Evolutionary conservation across 2,113 vertebrate genomes (phyloP).

Genomic region (Hiodon tergisus): DNA sequence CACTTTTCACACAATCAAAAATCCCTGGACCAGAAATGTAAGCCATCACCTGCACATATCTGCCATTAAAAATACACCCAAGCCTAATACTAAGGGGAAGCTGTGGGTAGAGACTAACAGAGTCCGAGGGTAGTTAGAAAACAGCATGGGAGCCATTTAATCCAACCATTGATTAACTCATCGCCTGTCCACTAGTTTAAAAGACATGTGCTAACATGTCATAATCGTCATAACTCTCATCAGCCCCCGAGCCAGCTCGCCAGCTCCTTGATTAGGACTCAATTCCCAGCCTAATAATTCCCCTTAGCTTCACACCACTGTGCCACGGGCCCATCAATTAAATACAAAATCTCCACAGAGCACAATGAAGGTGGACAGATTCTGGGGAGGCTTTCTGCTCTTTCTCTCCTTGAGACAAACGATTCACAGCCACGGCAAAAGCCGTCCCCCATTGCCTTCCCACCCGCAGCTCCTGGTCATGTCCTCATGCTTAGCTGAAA

Average conservation of each 20-base stretch:
- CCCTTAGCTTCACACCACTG: slow-evolving; percentile 74
- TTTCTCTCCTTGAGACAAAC: slow-evolving; percentile 34
- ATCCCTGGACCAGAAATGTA: slow-evolving; percentile 2
- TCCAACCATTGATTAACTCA: slow-evolving; percentile 90
- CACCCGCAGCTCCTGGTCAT: not conserved
- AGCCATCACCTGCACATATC: slow-evolving; percentile 25
- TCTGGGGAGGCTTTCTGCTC: slow-evolving; percentile 58
- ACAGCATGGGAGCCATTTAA: slow-evolving; percentile 88
- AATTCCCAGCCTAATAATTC: slow-evolving; percentile 86
- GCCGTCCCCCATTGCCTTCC: not conserved
- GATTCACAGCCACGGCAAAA: not conserved
- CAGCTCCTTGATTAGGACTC: slow-evolving; percentile 82
- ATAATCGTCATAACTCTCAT: slow-evolving; percentile 89
- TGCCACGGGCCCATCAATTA: slow-evolving; percentile 75
- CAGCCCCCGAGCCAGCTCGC: slow-evolving; percentile 72
- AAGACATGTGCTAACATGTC: slow-evolving; percentile 93
- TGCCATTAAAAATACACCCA: slow-evolving; percentile 36
- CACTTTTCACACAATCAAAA: slow-evolving; percentile 14
- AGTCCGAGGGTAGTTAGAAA: slow-evolving; percentile 70
- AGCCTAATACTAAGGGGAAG: slow-evolving; percentile 52
- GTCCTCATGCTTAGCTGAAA: not conserved
- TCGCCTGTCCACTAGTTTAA: slow-evolving; percentile 84
- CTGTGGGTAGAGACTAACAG: slow-evolving; percentile 59
- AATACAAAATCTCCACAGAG: slow-evolving; percentile 73
- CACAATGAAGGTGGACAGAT: slow-evolving; percentile 67